These are phyloP conservation scores for Campodea augens DNA, from an alignment of 1,140 invertebrate species.

Conservation along the genomic window DNA sequence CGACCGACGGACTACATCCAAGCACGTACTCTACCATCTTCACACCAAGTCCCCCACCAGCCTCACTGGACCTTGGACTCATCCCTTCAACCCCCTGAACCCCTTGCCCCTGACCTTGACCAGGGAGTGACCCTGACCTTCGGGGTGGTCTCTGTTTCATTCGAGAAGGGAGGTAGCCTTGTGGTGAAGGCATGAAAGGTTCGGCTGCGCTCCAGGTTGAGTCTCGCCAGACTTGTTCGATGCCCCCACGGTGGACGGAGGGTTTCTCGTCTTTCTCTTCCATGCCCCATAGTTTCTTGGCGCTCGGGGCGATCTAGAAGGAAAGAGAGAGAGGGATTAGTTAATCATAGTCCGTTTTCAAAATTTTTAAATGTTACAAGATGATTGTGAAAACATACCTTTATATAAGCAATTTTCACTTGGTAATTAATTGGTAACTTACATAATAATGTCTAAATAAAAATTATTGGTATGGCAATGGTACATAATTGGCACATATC, in stretches of 20 bases:
- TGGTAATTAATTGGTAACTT: too few relatives aligned
- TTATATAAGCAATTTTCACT: too few relatives aligned
- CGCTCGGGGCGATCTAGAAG: slow-evolving; percentile 64
- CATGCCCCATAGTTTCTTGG: slow-evolving; percentile 69
- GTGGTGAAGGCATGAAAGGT: too few relatives aligned
- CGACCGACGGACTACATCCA: slow-evolving; percentile 67
- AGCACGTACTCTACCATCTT: slow-evolving; percentile 98
- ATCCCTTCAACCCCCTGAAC: slow-evolving; percentile 36
- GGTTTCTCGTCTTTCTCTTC: slow-evolving; percentile 53
- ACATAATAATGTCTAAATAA: too few relatives aligned
- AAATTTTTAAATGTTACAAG: slow-evolving; percentile 1
- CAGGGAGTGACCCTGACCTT: slow-evolving; percentile 34
- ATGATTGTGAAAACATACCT: too few relatives aligned
- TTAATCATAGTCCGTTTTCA: slow-evolving; percentile 2
- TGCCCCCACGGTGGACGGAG: slow-evolving; percentile 56
- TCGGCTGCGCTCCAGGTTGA: slow-evolving; percentile 72
- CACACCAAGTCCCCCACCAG: slow-evolving; percentile 71
- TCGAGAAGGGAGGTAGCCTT: too few relatives aligned
- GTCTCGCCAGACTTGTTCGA: slow-evolving; percentile 70
- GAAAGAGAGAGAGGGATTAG: too few relatives aligned
- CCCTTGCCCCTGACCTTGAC: slow-evolving; percentile 28
- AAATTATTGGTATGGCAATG: too few relatives aligned
- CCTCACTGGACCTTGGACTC: slow-evolving; percentile 48
- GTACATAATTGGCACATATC: too few relatives aligned
- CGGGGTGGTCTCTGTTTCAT: too few relatives aligned